Conservation (phyloP, 2,888 invertebrate genomes). For the Fabriciana adippe region DNA sequence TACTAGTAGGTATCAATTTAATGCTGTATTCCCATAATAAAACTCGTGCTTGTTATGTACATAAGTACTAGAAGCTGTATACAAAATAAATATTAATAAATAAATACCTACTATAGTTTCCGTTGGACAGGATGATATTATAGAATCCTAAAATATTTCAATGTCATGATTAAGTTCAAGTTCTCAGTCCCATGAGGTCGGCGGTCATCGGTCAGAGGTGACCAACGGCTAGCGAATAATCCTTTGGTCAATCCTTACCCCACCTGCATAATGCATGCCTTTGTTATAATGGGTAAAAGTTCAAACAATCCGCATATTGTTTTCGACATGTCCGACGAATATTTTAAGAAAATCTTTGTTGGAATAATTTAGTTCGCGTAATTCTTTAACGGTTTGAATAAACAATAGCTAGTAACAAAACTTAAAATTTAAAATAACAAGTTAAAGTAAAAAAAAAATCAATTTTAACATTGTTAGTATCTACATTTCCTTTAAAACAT, state of each 20-base stretch:
- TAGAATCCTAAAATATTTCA: constrained; percentile 24
- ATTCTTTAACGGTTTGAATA: no score
- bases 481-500: no score
- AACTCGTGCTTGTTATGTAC: no score
- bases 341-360: background rate
- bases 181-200: constrained; percentile 76
- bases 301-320: constrained; percentile 13
- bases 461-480: no score
- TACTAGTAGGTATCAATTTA: no score
- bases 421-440: no score
- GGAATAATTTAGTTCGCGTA: background rate
- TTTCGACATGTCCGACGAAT: constrained; percentile 10
- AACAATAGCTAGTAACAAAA: no score
- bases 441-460: no score
- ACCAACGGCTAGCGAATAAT: constrained; percentile 68
- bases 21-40: no score
- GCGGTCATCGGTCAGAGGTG: constrained; percentile 76
- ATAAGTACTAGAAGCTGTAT: no score
- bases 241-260: constrained; percentile 47
- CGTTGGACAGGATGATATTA: background rate
- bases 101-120: no score
- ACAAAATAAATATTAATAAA: no score
- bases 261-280: constrained; percentile 33
- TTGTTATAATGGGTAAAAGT: constrained; percentile 6
- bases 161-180: constrained; percentile 60